Conservation (phyloP, 1,140 invertebrate genomes). For the Papilio xuthus region DNA sequence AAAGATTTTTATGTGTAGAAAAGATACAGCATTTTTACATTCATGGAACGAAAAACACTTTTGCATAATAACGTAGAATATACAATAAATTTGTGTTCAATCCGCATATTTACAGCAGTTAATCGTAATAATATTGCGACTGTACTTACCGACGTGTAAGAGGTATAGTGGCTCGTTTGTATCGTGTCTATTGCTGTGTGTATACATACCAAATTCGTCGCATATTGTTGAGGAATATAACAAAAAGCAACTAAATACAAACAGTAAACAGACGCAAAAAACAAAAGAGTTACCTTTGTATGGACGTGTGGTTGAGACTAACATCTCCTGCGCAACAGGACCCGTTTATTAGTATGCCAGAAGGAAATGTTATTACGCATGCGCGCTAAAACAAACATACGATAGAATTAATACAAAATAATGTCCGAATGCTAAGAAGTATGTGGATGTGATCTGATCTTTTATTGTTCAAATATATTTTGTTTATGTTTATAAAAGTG, state of each 20-base stretch:
- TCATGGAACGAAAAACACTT: background rate
- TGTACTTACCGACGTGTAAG: constrained; percentile 16
- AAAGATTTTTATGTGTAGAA: background rate
- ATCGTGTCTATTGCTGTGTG: constrained; percentile 25
- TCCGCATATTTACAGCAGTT: constrained; percentile 65
- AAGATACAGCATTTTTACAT: background rate
- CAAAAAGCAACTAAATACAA: constrained; percentile 49
- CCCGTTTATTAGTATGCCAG: constrained; percentile 80
- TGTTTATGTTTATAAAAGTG: background rate
- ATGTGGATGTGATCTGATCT: constrained; percentile 50
- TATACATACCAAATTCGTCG: constrained; percentile 31
- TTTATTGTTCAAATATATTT: constrained; percentile 4
- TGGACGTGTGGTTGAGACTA: constrained; percentile 51
- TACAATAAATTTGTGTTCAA: constrained; percentile 37
- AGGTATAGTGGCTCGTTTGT: constrained; percentile 28
- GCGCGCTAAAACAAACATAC: constrained; percentile 81
- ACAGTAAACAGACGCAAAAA: constrained; percentile 51
- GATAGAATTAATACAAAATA: constrained; percentile 67
- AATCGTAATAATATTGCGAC: constrained; percentile 40
- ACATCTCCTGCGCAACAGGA: constrained; percentile 63
- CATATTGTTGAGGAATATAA: background rate
- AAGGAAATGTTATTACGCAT: constrained; percentile 82
- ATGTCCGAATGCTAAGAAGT: constrained; percentile 42
- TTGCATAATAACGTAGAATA: constrained; percentile 40
- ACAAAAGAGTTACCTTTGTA: constrained; percentile 62